phyloP scores from a whole-genome alignment of 1,140 invertebrate genomes.

The Rhysida immarginata region DNA sequence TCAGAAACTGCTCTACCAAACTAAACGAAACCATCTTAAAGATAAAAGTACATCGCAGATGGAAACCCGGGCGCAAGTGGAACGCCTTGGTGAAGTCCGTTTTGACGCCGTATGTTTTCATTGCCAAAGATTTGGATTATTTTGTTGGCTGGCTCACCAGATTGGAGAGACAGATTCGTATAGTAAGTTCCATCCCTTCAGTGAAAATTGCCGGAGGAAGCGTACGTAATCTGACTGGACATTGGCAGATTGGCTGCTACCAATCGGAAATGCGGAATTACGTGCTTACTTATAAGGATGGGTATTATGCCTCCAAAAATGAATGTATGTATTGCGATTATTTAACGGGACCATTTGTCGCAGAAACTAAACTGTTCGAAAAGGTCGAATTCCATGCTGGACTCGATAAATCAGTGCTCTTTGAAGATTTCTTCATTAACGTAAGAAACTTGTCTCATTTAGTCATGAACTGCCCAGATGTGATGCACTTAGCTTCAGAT shows the following conservation, averaged over 20 bases:
- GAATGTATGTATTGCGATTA: conserved; percentile 27
- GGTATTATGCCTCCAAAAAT: conserved; percentile 22
- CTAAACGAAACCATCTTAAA: too few relatives aligned
- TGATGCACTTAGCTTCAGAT: neutral
- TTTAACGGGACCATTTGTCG: conserved; percentile 23
- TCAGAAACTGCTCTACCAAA: too few relatives aligned
- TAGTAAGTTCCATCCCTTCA: conserved; percentile 15
- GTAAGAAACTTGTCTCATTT: conserved; percentile 9
- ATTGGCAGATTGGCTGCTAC: conserved; percentile 25
- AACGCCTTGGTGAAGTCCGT: conserved; percentile 17
- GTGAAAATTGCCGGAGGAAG: conserved; percentile 20
- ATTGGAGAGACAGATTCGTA: conserved; percentile 22
- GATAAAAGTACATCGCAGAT: neutral
- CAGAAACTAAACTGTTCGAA: conserved; percentile 11
- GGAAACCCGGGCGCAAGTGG: conserved; percentile 16
- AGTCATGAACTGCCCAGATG: neutral
- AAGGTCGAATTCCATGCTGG: conserved; percentile 12
- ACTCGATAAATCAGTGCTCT: conserved; percentile 10
- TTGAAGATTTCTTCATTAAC: conserved; percentile 15
- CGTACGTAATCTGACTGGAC: conserved; percentile 19
- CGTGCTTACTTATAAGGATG: conserved; percentile 19
- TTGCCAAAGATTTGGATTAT: conserved; percentile 19
- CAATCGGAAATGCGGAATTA: conserved; percentile 21
- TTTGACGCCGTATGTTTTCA: conserved; percentile 22
- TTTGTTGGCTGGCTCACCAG: conserved; percentile 13